Base-by-base conservation (phyloP, 1,140 invertebrate genomes). In the Drosophila tropicalis region DNA sequence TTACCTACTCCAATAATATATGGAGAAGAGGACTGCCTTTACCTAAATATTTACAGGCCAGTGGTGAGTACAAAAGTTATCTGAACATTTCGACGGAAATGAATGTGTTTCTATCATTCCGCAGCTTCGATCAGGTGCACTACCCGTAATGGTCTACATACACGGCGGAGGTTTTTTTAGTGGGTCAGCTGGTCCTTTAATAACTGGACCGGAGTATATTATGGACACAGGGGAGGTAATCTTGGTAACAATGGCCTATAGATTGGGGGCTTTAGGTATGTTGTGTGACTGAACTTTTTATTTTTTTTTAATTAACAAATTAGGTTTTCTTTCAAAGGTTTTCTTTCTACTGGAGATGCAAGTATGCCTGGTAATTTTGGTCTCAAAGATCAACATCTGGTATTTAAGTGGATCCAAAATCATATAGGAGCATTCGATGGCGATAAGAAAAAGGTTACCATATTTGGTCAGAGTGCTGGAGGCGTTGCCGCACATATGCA, bases 41-140 rank as follows among this genome's bases (percentile, higher is more conserved):
- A 93, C 72, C 74, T 95, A n/a, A 95, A 95, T 78, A 93, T 95
- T 10, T 95, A 94, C 85, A 85, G 93, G 41, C 94, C 94, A 36
- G 72, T 79, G 72, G 94, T 94, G 75, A 78, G 75, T 72, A 5
- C 25, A 5, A 15, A 41, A 36, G 1, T 25, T 12, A 41, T 22
- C 9, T 6, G 22, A 22, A 51, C 5, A 13, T 62, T 5, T 5
- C 9, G 10, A 51, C 3, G 29, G 7, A 62, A 22, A 22, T 9
- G 0, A 22, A 22, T 22, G n/a, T 17, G n/a, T 72, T 70, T 10
- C 22, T 5, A 29, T 5, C 25, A 3, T 19, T 12, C 56, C 62
- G 0, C 36, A 74, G 71, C 60, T 15, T 44, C 54, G 34, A 4
- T 12, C 5, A 22, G 41, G 29, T 29, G 10, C 5, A 4, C 56